These are phyloP conservation scores for Anas platyrhynchos DNA, from an alignment of 2,113 vertebrate genomes.

Conservation along the genomic window DNA sequence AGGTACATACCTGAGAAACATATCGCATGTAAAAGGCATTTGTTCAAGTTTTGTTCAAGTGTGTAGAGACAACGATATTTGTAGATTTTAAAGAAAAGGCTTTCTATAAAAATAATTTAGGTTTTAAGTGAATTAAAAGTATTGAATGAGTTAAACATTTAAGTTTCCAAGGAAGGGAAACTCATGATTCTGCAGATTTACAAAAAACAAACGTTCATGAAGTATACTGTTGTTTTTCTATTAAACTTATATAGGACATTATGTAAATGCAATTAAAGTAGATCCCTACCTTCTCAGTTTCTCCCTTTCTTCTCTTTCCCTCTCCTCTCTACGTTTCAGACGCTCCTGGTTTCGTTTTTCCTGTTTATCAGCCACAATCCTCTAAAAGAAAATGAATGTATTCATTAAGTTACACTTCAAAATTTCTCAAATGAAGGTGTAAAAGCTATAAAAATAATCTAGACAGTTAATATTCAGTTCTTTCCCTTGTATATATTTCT, in stretches of 20 bases:
- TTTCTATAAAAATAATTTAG: not conserved
- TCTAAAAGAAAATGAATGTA: slow-evolving; percentile 78
- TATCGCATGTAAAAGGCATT: not conserved
- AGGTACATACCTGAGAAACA: not conserved
- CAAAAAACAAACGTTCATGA: not conserved
- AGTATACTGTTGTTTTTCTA: not conserved
- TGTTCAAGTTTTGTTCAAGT: not conserved
- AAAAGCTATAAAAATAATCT: slow-evolving; percentile 2
- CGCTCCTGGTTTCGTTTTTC: slow-evolving; percentile 90
- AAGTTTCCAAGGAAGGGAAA: not conserved
- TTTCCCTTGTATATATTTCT: not conserved
- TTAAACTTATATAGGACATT: not conserved
- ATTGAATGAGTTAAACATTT: too few relatives aligned
- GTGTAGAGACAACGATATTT: not conserved
- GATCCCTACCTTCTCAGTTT: slow-evolving; percentile 78
- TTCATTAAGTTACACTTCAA: not conserved
- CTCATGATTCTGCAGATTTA: not conserved
- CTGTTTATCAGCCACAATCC: slow-evolving; percentile 94
- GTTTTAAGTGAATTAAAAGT: not conserved
- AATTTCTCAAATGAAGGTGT: not conserved
- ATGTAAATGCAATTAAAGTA: not conserved
- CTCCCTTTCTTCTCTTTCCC: slow-evolving; percentile 88
- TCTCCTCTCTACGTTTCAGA: slow-evolving; percentile 90
- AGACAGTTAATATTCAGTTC: not conserved
- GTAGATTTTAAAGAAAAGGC: not conserved